Percentiles rank a stretch among this genome's conserved stretches.
These are phyloP conservation scores for Parus major DNA, from an alignment of 2,113 vertebrate species.

Conservation along the genomic window DNA sequence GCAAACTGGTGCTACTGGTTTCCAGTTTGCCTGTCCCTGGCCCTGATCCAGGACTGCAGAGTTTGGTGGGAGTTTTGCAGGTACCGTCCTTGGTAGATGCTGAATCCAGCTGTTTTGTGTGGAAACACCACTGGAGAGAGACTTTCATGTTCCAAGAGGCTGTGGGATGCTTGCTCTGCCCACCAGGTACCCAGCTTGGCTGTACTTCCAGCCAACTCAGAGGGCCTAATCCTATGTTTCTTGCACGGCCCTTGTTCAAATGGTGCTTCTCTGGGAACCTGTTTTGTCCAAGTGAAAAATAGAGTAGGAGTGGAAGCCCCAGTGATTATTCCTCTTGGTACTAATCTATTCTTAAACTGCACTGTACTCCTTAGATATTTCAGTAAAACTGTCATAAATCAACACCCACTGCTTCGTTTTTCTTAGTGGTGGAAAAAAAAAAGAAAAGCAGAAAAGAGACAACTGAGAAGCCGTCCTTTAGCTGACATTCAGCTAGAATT, in stretches of 20 bases:
- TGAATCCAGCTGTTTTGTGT: neutral
- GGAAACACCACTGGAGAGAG: neutral
- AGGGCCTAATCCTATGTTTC: neutral
- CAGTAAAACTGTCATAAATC: conserved; percentile 63
- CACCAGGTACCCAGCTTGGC: neutral
- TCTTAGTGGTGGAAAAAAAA: conserved; percentile 18
- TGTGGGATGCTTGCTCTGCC: neutral
- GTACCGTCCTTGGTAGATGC: neutral
- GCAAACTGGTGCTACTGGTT: neutral
- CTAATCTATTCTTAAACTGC: conserved; percentile 69
- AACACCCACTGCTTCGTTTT: conserved; percentile 55
- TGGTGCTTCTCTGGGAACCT: neutral
- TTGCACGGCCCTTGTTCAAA: neutral
- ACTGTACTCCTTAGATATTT: conserved; percentile 60
- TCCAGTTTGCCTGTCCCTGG: neutral
- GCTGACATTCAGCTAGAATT: conserved; percentile 42
- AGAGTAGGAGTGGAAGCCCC: neutral
- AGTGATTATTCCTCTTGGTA: conserved; percentile 16
- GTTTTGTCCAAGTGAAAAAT: neutral
- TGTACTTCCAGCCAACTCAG: neutral
- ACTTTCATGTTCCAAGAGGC: neutral
- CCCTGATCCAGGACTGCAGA: neutral
- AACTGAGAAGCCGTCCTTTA: conserved; percentile 11
- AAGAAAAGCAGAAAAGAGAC: neutral
- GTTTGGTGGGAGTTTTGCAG: neutral